Percentiles rank a stretch among this genome's conserved stretches.
phyloP scores from a whole-genome alignment of 2,888 invertebrate species.

The Hipparchia semele region DNA sequence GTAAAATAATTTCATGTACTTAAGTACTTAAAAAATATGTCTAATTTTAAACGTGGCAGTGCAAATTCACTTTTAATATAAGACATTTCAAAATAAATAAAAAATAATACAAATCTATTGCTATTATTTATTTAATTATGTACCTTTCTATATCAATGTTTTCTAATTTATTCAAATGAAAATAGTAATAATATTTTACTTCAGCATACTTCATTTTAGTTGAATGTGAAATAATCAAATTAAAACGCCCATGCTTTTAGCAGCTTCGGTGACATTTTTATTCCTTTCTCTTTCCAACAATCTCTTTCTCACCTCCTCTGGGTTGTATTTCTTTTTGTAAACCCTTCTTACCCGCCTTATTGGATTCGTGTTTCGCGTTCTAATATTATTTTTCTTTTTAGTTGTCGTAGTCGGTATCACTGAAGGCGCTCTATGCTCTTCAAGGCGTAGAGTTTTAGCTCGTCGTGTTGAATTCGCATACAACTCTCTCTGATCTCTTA shows the following conservation, averaged over 20 bases:
- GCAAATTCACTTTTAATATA: not conserved
- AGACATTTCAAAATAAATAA: not conserved
- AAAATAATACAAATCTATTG: too few relatives aligned
- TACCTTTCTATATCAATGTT: too few relatives aligned
- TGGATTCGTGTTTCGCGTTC: slow-evolving; percentile 66
- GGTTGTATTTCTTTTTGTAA: slow-evolving; percentile 75
- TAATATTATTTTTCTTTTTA: slow-evolving; percentile 66
- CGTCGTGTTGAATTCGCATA: slow-evolving; percentile 58
- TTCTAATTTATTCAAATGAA: too few relatives aligned
- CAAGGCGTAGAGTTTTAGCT: slow-evolving; percentile 49
- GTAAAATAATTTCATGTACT: not conserved
- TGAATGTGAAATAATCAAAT: not conserved
- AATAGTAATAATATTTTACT: not conserved
- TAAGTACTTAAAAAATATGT: not conserved
- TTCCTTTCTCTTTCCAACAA: slow-evolving; percentile 71
- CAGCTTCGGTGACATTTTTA: slow-evolving; percentile 47
- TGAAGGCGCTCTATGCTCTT: slow-evolving; percentile 55
- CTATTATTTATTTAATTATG: too few relatives aligned
- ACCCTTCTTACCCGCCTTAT: slow-evolving; percentile 74
- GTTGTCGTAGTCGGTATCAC: slow-evolving; percentile 56
- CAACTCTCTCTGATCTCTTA: slow-evolving; percentile 67
- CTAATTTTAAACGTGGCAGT: slow-evolving; percentile 15
- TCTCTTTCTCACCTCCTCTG: slow-evolving; percentile 78
- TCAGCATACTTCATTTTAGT: not conserved
- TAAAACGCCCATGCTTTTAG: slow-evolving; percentile 28